These are phyloP conservation scores for Tetramorium simillimum DNA, from an alignment of 1,140 invertebrate species.

Conservation along the genomic window DNA sequence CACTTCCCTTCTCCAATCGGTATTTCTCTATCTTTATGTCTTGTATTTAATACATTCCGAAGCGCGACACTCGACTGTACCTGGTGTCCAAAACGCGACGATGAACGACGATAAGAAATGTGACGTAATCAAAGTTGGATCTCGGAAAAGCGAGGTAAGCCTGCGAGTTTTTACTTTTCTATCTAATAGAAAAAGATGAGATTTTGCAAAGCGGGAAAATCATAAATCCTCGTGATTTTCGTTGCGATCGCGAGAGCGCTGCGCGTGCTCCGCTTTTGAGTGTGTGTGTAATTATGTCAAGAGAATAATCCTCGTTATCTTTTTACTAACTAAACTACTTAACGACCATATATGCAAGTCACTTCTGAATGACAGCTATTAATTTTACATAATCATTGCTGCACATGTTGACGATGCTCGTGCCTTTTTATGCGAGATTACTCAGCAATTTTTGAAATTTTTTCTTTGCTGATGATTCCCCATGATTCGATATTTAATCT, in stretches of 20 bases:
- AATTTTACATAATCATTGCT: not conserved
- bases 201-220: not conserved
- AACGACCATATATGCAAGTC: not conserved
- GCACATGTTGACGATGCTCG: too few species aligned
- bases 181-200: not conserved
- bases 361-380: not conserved
- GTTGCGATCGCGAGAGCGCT: not conserved
- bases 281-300: too few species aligned
- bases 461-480: not conserved
- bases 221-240: not conserved
- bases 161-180: constrained; percentile 16
- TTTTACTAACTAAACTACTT: not conserved
- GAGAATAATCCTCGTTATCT: not conserved
- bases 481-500: not conserved
- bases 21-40: not conserved
- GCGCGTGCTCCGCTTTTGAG: not conserved
- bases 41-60: constrained; percentile 61
- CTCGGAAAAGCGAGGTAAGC: constrained; percentile 89
- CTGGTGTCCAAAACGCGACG: not conserved
- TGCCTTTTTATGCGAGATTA: not conserved
- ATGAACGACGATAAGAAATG: constrained; percentile 66
- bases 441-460: constrained; percentile 9
- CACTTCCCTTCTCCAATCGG: not conserved
- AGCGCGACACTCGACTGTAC: constrained; percentile 2
- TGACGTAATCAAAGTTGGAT: constrained; percentile 87